Percentiles rank a stretch among this genome's conserved stretches.
Evolutionary conservation across 2,888 invertebrate genomes (phyloP).

Genomic region (Zhuqinia jingwanae): DNA sequence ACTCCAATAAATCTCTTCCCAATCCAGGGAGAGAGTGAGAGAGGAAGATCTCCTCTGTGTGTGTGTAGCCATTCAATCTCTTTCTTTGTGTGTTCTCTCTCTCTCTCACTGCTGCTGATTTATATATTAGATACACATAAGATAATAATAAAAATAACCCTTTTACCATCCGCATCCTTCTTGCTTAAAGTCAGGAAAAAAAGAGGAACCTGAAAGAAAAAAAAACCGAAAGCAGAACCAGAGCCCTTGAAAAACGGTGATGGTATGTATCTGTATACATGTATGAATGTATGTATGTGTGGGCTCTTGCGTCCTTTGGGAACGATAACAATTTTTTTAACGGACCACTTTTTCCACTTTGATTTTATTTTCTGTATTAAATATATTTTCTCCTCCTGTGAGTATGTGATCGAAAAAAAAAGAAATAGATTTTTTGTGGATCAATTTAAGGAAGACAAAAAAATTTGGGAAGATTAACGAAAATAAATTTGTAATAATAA

Average conservation of each 20-base stretch:
- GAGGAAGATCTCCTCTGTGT: conserved; percentile 43
- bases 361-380: conserved; percentile 24
- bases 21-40: conserved; percentile 35
- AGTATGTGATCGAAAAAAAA: conserved; percentile 33
- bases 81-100: conserved; percentile 47
- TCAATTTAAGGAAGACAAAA: conserved; percentile 61
- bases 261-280: no score
- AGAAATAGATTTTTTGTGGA: conserved; percentile 59
- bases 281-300: background rate
- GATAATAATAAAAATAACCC: conserved; percentile 58
- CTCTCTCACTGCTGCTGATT: conserved; percentile 52
- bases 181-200: conserved; percentile 23
- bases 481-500: conserved; percentile 18
- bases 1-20: conserved; percentile 72
- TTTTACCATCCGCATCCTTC: background rate
- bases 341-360: conserved; percentile 47
- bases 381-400: background rate
- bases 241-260: conserved; percentile 48
- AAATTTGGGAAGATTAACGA: conserved; percentile 40
- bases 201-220: no score
- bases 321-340: conserved; percentile 67
- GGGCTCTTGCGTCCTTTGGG: conserved; percentile 45
- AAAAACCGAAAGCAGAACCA: conserved; percentile 16
- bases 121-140: conserved; percentile 59
- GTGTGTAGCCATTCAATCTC: conserved; percentile 50